Base-by-base conservation (phyloP, 1,140 invertebrate genomes). In the Dufourea novaeangliae region DNA sequence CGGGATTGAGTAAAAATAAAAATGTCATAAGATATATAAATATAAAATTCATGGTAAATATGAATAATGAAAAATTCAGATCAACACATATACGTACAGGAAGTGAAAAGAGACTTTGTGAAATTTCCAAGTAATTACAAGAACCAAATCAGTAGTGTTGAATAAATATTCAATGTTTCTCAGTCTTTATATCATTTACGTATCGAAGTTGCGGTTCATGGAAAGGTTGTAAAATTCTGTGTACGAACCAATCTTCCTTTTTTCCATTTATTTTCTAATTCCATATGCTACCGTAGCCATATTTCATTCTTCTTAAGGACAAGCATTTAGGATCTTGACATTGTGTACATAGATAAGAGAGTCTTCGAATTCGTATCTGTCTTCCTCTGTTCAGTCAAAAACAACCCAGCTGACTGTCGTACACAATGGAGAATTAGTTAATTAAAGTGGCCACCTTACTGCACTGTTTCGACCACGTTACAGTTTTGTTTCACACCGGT, bases 291-390 rank as follows among this genome's bases (percentile, higher is more conserved):
- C 54, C 39, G 29, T 64, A 57, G 54, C 59, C 61, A 85, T 86
- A 86, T 82, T 86, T 86, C 80, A 86, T 41, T 79, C 61, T 54
- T 22, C 12, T 59, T 68, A 85, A 77, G 52, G 44, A 82, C 59
- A 20, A 37, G 46, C 81, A 59, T 41, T 82, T 82, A 85, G 61
- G 57, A 70, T 27, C 29, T 7, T 73, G 84, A 70, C 80, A 74
- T 73, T 67, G 54, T 74, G 56, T 78, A 64, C 46, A 56, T 64
- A 84, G 84, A 86, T 86, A 86, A 86, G 83, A 66, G 32, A 54
- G 63, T 34, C 54, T 69, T 69, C 41, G 52, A 85, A 86, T 79
- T 76, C 39, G 17, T 82, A 72, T 75, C 34, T 72, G 52, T 39
- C 64, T 56, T 44, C 22, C 39, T 32, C 17, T 50, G 37, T 68